Evolutionary conservation across 1,140 invertebrate species (phyloP), one percentile per base, ranked within the genome.

Genomic region (Saccostrea glomerata): DNA sequence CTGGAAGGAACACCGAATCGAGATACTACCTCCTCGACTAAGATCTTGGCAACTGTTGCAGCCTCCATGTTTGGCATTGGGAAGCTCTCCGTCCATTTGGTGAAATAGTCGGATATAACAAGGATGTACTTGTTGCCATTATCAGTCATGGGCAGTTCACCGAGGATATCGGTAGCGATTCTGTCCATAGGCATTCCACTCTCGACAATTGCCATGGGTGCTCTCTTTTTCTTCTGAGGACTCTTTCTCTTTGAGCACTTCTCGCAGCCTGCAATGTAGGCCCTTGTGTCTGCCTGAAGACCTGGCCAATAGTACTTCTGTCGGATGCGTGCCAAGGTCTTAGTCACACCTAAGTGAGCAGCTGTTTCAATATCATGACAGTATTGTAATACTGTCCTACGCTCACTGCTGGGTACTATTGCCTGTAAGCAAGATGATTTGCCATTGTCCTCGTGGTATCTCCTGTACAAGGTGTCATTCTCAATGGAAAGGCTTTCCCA

Each of bases 171-270:
- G 30, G 30, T 36, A 36, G 30, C 30, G 30, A 36, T 36, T 36
- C 30, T 36, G 30, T 36, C 30, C 30, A 36, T 40, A 87, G 5
- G 89, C 84, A 23, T 9, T 7, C 47, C 88, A 15, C 20, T 85
- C 15, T 30, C 9, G 4, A 83, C 84, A 13, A 84, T 23, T 55
- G 82, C 3, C 40, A 63, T 20, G 11, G 85, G 84, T 40, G 85
- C 89, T 77, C 82, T 36, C 54, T 89, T 89, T 12, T 25, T 87
- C 66, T 84, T 90, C 54, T 56, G 58, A 7, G 88, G 86, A 58
- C 63, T 47, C 66, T 88, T 91, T 47, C 86, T 40, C 56, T 58
- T 82, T 0, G 6, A 47, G 47, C 47, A 47, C 6, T 47, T 47
- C 5, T 47, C 47, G 47, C 47, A 47, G 6, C 9, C 47, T 9